phyloP scores from a whole-genome alignment of 2,797 vertebrate species.

The Spinibarbus caldwelli region DNA sequence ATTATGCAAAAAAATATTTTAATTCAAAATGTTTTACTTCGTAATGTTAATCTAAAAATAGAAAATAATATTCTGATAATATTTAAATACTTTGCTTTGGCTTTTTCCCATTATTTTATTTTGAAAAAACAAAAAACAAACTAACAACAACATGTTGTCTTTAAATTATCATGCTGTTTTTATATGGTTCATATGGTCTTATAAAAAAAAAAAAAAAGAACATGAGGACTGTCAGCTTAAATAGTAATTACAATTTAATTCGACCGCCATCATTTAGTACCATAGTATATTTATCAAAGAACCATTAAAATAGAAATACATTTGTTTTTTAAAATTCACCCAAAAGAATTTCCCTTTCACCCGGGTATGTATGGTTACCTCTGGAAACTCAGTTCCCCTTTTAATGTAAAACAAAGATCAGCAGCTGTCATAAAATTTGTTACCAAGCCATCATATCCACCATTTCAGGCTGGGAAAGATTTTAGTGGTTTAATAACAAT shows the following conservation, averaged over 20 bases:
- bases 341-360: not conserved
- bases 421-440: not conserved
- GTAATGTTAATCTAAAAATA: not conserved
- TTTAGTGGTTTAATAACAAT: conserved; percentile 10
- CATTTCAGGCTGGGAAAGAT: not conserved
- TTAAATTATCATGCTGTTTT: not conserved
- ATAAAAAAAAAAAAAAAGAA: not conserved
- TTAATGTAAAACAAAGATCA: not conserved
- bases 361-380: not conserved
- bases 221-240: not conserved
- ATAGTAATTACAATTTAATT: not conserved
- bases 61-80: not conserved
- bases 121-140: not conserved
- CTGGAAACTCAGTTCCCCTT: not conserved
- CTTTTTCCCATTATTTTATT: not conserved
- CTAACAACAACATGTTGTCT: too few species aligned
- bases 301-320: not conserved
- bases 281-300: not conserved
- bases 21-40: not conserved
- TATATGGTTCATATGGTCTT: not conserved
- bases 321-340: not conserved
- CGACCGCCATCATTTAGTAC: not conserved
- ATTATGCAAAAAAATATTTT: not conserved
- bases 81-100: not conserved
- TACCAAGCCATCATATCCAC: not conserved